Percentiles rank a stretch among this genome's conserved stretches.
Evolutionary conservation across 2,113 vertebrate species (phyloP).

Genomic region (Pungitius pungitius): DNA sequence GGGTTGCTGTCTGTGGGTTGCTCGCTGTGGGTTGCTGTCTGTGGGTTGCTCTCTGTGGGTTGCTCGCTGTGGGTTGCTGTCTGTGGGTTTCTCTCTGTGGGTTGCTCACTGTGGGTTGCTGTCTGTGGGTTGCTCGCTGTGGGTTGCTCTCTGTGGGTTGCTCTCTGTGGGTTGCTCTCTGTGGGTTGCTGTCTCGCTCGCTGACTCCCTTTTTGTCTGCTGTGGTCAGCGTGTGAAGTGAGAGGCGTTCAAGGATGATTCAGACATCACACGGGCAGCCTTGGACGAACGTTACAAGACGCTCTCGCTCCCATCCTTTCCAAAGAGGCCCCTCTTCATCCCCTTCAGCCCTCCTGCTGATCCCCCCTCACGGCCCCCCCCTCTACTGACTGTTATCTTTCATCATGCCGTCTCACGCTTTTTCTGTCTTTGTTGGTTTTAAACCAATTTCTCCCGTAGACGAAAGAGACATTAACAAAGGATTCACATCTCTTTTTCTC

Average conservation of each 20-base stretch:
- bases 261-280: conserved; percentile 27
- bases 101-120: no score
- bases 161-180: no score
- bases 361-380: conserved; percentile 27
- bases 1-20: no score
- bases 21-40: no score
- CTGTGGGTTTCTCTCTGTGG: no score
- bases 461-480: conserved; percentile 27
- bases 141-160: no score
- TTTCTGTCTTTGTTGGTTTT: not conserved
- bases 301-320: conserved; percentile 17
- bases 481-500: not conserved
- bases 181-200: conserved; percentile 3
- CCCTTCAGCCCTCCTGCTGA: conserved; percentile 40
- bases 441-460: not conserved
- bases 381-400: conserved; percentile 24
- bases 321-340: conserved; percentile 41
- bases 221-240: conserved; percentile 34
- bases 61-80: no score
- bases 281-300: conserved; percentile 42
- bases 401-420: conserved; percentile 14
- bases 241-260: conserved; percentile 33
- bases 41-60: no score
- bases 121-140: no score
- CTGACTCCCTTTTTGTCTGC: conserved; percentile 29